phyloP scores from a whole-genome alignment of 2,113 vertebrate species.

The Epinephelus cyanopodus region DNA sequence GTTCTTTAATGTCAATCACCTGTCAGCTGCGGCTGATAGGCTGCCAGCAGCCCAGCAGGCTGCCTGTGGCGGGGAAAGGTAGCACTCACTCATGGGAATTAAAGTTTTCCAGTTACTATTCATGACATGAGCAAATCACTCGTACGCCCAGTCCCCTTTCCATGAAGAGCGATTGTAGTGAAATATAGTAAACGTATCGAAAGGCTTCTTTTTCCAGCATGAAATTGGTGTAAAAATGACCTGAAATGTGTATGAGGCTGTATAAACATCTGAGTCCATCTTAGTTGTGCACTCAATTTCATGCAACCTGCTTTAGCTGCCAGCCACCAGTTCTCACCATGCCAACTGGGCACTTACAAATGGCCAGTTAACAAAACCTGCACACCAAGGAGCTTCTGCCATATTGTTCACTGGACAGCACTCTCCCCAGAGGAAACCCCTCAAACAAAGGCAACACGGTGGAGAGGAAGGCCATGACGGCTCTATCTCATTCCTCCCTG shows the following conservation, averaged over 20 bases:
- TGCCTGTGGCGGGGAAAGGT: constrained; percentile 57
- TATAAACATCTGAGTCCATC: constrained; percentile 37
- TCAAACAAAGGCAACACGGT: constrained; percentile 69
- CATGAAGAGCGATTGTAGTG: background rate
- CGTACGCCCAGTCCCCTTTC: background rate
- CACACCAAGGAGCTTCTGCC: constrained; percentile 52
- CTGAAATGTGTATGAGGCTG: constrained; percentile 17
- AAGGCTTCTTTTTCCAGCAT: constrained; percentile 8
- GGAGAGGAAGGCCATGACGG: constrained; percentile 67
- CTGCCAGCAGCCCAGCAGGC: constrained; percentile 70
- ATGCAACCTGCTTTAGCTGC: constrained; percentile 49
- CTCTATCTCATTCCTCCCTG: constrained; percentile 79
- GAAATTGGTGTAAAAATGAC: constrained; percentile 6
- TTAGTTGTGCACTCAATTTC: constrained; percentile 31
- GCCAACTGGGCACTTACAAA: constrained; percentile 62
- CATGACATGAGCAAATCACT: constrained; percentile 54
- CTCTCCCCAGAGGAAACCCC: constrained; percentile 57
- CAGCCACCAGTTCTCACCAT: constrained; percentile 20
- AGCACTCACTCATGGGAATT: constrained; percentile 56
- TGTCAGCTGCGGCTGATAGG: constrained; percentile 66
- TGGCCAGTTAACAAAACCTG: constrained; percentile 68
- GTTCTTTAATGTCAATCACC: constrained; percentile 77
- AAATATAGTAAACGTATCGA: constrained; percentile 14
- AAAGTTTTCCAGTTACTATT: constrained; percentile 49
- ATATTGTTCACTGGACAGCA: constrained; percentile 67